Conservation (phyloP, 2,113 vertebrate genomes). For the Apaloderma vittatum region DNA sequence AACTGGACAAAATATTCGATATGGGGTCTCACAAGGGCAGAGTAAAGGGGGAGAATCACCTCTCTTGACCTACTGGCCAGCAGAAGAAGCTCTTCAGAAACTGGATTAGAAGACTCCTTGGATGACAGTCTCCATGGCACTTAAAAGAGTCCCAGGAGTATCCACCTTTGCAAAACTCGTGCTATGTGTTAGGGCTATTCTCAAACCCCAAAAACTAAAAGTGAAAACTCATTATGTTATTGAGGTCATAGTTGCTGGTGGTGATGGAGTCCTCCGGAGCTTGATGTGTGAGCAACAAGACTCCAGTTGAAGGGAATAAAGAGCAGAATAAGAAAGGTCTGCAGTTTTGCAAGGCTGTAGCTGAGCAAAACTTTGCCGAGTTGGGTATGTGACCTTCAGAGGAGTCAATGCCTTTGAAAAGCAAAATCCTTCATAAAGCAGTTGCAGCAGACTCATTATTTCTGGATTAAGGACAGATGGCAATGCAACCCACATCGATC, state of each 20-base stretch:
- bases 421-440: not conserved
- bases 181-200: not conserved
- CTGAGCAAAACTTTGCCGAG: not conserved
- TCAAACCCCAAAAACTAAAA: not conserved
- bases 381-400: not conserved
- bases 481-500: not conserved
- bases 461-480: slow-evolving; percentile 61
- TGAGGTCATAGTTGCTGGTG: not conserved
- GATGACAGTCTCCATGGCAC: not conserved
- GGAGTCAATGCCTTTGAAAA: slow-evolving; percentile 8
- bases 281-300: not conserved
- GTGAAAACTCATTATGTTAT: not conserved
- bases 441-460: slow-evolving; percentile 31
- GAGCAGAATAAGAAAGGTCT: not conserved
- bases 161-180: not conserved
- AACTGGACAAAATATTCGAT: too few relatives aligned
- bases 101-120: not conserved
- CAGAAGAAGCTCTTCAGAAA: not conserved
- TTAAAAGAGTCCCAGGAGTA: not conserved
- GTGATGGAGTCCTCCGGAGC: not conserved
- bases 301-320: not conserved
- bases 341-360: not conserved
- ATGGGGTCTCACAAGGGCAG: too few relatives aligned
- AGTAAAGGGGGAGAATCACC: too few relatives aligned
- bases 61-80: too few relatives aligned